These are phyloP conservation scores for Synanceia verrucosa DNA, from an alignment of 2,797 vertebrate genomes.

Conservation along the genomic window DNA sequence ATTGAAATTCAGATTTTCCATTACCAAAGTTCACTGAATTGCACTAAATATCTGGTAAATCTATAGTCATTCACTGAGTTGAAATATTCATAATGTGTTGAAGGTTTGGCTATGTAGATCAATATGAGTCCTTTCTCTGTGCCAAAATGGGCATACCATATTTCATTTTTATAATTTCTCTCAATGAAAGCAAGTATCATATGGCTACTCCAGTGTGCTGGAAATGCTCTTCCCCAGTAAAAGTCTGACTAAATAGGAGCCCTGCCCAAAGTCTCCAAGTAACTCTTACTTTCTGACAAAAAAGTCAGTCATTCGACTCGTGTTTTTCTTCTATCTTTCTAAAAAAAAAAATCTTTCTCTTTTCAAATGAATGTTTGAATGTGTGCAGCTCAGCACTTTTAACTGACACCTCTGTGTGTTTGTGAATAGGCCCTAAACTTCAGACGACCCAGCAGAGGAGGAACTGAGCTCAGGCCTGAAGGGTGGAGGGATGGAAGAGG, in stretches of 20 bases:
- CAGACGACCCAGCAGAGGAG: conserved; percentile 78
- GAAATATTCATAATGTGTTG: not conserved
- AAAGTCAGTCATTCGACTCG: conserved; percentile 74
- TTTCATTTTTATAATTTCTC: conserved; percentile 46
- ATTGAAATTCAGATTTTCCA: not conserved
- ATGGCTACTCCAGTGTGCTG: conserved; percentile 24
- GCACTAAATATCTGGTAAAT: not conserved
- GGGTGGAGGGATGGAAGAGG: conserved; percentile 68
- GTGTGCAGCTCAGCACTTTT: conserved; percentile 75
- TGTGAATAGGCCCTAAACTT: conserved; percentile 83
- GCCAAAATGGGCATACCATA: conserved; percentile 1
- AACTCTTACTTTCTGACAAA: conserved; percentile 70
- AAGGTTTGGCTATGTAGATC: not conserved
- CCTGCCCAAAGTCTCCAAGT: conserved; percentile 53
- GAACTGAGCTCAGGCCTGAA: conserved; percentile 68
- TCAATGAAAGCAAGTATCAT: conserved; percentile 28
- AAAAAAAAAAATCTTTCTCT: conserved; percentile 63
- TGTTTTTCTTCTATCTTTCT: conserved; percentile 70
- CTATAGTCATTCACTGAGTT: not conserved
- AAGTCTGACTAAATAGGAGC: conserved; percentile 29
- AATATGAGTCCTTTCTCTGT: conserved; percentile 5
- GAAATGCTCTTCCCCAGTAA: conserved; percentile 22
- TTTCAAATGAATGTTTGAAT: conserved; percentile 68
- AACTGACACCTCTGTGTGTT: conserved; percentile 80
- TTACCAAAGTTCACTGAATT: not conserved